Base-by-base conservation (phyloP, 2,113 vertebrate genomes). In the Marmota flaviventris region DNA sequence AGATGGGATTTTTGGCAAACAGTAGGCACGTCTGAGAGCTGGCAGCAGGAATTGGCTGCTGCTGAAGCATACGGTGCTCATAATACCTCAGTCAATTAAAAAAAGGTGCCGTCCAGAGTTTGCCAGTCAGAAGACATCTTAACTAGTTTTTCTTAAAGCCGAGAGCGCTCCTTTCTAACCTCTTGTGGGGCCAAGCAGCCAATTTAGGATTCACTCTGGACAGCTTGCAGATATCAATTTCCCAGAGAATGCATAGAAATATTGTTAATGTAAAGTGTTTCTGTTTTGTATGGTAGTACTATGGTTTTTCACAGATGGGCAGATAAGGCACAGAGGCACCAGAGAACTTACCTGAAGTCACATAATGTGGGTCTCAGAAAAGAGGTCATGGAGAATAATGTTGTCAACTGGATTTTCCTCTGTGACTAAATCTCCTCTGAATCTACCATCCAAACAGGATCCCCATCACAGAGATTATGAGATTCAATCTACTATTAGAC, bases 1-100 rank as follows among this genome's bases (percentile, higher is more conserved):
- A 97, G 97, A 96, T 84, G 93, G 77, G 56, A 73, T 81, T 98
- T 94, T 96, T 97, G 97, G 96, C 96, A 97, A 91, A 73, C 32
- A 7, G 9, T 0, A 75, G 73, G 89, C 87, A 84, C 88, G 73
- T 34, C 73, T 92, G 85, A 72, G 34, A 91, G 77, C 34, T 32
- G 70, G 73, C 95, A 94, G 76, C 91, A 92, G 56, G 86, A 93
- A 67, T 39, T 91, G 87, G 73, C 70, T 96, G 81, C 95, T 69
- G 77, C 39, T 76, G 37, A 42, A 84, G 70, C 96, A 94, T 93
- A 93, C 4, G 72, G 77, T 72, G 89, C 73, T 96, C 85, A 70
- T 90, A 97, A 97, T 91, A 91, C 91, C 89, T 93, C 92, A 63
- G 20, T 83, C 96, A 94, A 78, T 93, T 86, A 91, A 93, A 93